A percentile compares a stretch with the other conserved stretches of the same genome.
These are phyloP conservation scores for Ormyrus rosae DNA, from an alignment of 2,888 invertebrate species.

Conservation along the genomic window DNA sequence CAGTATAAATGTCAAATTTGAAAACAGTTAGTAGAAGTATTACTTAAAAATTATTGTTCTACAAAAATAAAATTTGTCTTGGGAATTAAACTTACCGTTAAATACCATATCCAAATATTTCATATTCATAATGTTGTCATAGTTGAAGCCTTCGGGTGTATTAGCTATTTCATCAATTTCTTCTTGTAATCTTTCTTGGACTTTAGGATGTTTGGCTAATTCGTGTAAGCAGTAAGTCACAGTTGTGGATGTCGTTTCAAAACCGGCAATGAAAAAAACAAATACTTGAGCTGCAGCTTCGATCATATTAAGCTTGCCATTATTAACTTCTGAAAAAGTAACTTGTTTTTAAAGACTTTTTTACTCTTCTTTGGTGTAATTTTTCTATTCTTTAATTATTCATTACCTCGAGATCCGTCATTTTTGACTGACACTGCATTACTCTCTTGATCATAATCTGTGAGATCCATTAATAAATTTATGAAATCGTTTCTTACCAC, in stretches of 20 bases:
- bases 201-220: conserved; percentile 72
- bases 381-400: no score
- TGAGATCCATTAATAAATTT: conserved; percentile 71
- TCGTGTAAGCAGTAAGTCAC: conserved; percentile 76
- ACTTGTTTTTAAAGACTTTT: no score
- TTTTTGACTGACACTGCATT: neutral
- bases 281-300: conserved; percentile 77
- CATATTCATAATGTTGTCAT: conserved; percentile 75
- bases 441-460: conserved; percentile 63
- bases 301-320: conserved; percentile 66
- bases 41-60: neutral
- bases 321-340: conserved; percentile 8
- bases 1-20: no score
- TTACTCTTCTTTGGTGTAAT: no score
- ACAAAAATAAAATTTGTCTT: conserved; percentile 7
- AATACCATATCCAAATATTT: conserved; percentile 75
- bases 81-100: conserved; percentile 10
- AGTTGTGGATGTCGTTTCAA: conserved; percentile 77
- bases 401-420: neutral
- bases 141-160: conserved; percentile 69
- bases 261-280: conserved; percentile 77
- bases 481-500: conserved; percentile 72
- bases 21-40: neutral
- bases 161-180: conserved; percentile 69
- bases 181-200: conserved; percentile 73